Conservation (phyloP, 2,113 vertebrate genomes). For the Saimiri boliviensis region DNA sequence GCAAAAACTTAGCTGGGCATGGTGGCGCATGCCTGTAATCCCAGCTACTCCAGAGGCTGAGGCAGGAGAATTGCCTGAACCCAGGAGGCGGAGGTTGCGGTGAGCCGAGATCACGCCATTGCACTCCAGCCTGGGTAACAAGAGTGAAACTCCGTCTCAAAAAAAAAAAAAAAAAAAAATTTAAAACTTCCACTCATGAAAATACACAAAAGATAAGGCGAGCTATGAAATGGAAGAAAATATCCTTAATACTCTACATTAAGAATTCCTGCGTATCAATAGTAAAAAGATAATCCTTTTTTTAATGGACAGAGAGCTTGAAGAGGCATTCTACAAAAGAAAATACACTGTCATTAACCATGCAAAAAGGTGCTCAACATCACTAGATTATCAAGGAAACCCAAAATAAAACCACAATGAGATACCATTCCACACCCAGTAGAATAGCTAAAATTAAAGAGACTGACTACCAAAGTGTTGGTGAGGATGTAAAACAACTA, state of each 20-base stretch:
- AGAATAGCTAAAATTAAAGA: neutral
- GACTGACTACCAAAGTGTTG: neutral
- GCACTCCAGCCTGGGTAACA: too few relatives aligned
- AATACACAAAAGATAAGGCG: neutral
- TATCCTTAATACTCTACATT: neutral
- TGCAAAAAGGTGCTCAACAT: neutral
- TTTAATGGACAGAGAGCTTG: neutral
- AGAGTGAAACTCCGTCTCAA: too few relatives aligned
- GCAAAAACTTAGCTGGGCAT: too few relatives aligned
- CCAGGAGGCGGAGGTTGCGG: too few relatives aligned
- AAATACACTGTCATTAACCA: neutral
- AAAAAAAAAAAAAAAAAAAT: too few relatives aligned
- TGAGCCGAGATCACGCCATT: too few relatives aligned
- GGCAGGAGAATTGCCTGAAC: too few relatives aligned
- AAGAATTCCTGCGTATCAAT: neutral
- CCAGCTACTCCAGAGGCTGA: too few relatives aligned
- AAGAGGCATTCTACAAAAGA: neutral
- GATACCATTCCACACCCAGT: neutral
- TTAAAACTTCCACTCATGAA: neutral
- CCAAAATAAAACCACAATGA: neutral
- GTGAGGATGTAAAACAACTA: neutral
- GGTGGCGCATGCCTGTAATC: too few relatives aligned
- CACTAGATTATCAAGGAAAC: neutral
- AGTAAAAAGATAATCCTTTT: neutral
- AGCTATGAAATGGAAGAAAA: slow-evolving; percentile 2